Conservation (phyloP, 92 coral and sea anemone genomes). For the Diadumene lineata region DNA sequence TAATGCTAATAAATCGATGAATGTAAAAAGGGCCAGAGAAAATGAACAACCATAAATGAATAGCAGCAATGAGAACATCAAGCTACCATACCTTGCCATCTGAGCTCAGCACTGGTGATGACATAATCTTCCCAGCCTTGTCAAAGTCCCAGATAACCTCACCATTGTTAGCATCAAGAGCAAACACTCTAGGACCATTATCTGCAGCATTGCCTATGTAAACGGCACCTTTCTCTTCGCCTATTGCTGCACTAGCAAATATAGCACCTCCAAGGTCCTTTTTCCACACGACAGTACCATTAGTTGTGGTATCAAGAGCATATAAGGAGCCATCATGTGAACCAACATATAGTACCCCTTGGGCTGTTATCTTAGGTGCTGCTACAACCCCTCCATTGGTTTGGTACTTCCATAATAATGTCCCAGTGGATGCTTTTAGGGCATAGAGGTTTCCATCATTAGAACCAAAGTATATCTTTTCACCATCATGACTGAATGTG, state of each 20-base stretch:
- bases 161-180: slow-evolving; percentile 54
- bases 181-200: slow-evolving; percentile 48
- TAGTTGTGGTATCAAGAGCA: slow-evolving; percentile 48
- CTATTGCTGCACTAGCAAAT: slow-evolving; percentile 68
- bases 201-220: slow-evolving; percentile 66
- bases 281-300: slow-evolving; percentile 66
- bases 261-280: slow-evolving; percentile 57
- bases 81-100: slow-evolving; percentile 11
- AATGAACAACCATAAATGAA: too few relatives aligned
- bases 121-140: slow-evolving; percentile 60
- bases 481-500: slow-evolving; percentile 67
- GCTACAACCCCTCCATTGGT: slow-evolving; percentile 75
- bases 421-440: slow-evolving; percentile 54
- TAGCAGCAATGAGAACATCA: too few relatives aligned
- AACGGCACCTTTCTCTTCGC: slow-evolving; percentile 55
- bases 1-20: not conserved
- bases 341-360: slow-evolving; percentile 62
- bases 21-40: not conserved
- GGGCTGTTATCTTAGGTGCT: slow-evolving; percentile 46
- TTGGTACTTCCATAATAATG: slow-evolving; percentile 54
- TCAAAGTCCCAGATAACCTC: slow-evolving; percentile 67
- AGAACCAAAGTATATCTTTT: slow-evolving; percentile 66
- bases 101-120: slow-evolving; percentile 56
- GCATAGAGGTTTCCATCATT: slow-evolving; percentile 68
- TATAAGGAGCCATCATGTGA: slow-evolving; percentile 58